Conservation (phyloP, 2,797 vertebrate genomes). For the Phoeniculus purpureus region DNA sequence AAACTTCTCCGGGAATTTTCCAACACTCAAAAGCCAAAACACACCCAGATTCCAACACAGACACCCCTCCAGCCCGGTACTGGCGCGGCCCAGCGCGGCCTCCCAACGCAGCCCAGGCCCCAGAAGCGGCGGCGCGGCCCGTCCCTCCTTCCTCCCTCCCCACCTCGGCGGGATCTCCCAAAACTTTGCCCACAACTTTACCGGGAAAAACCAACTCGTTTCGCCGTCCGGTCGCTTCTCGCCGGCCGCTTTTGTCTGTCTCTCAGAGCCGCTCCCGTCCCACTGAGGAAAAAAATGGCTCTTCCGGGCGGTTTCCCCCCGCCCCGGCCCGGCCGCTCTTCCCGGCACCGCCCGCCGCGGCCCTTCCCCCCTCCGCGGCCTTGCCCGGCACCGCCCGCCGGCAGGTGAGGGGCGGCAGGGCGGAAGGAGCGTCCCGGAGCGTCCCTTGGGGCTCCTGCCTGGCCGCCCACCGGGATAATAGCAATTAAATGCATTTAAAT, state of each 20-base stretch:
- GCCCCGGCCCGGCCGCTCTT: conserved; percentile 16
- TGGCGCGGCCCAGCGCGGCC: neutral
- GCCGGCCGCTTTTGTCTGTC: conserved; percentile 60
- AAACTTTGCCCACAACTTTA: conserved; percentile 40
- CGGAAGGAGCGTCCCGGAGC: neutral
- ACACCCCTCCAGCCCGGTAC: neutral
- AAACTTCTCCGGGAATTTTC: neutral
- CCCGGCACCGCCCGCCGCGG: conserved; percentile 54
- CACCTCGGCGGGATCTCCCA: neutral
- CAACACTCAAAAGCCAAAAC: neutral
- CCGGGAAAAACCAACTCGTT: conserved; percentile 15
- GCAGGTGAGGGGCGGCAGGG: neutral
- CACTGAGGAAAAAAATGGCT: conserved; percentile 61
- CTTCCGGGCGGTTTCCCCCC: conserved; percentile 36
- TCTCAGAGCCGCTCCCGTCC: neutral
- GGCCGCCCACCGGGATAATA: neutral
- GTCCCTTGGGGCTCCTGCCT: neutral
- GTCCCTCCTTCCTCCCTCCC: neutral
- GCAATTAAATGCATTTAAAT: too few relatives aligned
- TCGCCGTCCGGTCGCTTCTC: neutral
- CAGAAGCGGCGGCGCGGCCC: neutral
- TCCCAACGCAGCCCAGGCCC: neutral
- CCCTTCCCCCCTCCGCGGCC: conserved; percentile 11
- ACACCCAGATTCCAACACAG: neutral
- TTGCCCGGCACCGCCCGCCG: conserved; percentile 15